These are phyloP conservation scores for Caprella mutica DNA, from an alignment of 2,888 invertebrate genomes.

Conservation along the genomic window DNA sequence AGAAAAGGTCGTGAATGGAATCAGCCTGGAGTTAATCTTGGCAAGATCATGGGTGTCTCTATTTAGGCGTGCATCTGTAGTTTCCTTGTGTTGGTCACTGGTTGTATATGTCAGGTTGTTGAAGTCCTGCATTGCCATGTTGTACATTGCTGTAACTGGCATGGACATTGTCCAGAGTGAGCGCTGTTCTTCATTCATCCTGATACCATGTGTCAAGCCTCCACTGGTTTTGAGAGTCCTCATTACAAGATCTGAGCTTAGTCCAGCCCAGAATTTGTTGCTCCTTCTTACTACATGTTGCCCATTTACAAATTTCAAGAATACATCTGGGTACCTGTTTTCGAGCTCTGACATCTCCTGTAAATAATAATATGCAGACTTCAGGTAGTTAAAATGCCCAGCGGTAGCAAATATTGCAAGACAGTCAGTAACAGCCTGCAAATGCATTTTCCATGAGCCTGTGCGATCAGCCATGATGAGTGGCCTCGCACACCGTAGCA, in stretches of 20 bases:
- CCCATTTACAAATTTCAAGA: slow-evolving; percentile 13
- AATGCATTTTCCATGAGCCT: slow-evolving; percentile 14
- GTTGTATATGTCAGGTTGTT: slow-evolving; percentile 7
- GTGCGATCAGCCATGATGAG: slow-evolving; percentile 9
- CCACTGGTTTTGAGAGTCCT: slow-evolving; percentile 13
- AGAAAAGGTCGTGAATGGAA: slow-evolving; percentile 9
- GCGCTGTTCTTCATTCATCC: slow-evolving; percentile 12
- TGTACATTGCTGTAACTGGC: slow-evolving; percentile 14
- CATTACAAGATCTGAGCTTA: slow-evolving; percentile 18
- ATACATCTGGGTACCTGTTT: slow-evolving; percentile 12
- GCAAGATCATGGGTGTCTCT: slow-evolving; percentile 14
- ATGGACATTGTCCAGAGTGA: slow-evolving; percentile 21
- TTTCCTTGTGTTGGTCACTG: slow-evolving; percentile 24
- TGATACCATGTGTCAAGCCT: slow-evolving; percentile 7
- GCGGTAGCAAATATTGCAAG: slow-evolving; percentile 23
- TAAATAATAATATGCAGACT: slow-evolving; percentile 19
- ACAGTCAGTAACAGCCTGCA: slow-evolving; percentile 13
- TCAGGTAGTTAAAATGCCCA: slow-evolving; percentile 17
- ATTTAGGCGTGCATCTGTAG: slow-evolving; percentile 5
- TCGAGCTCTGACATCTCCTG: slow-evolving; percentile 11
- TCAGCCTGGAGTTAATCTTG: slow-evolving; percentile 13
- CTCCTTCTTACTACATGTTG: slow-evolving; percentile 1
- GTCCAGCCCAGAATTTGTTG: slow-evolving; percentile 13
- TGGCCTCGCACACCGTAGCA: background rate
- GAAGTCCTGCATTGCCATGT: slow-evolving; percentile 19